Conservation (phyloP, 2,113 vertebrate species). For the Gasterosteus aculeatus region DNA sequence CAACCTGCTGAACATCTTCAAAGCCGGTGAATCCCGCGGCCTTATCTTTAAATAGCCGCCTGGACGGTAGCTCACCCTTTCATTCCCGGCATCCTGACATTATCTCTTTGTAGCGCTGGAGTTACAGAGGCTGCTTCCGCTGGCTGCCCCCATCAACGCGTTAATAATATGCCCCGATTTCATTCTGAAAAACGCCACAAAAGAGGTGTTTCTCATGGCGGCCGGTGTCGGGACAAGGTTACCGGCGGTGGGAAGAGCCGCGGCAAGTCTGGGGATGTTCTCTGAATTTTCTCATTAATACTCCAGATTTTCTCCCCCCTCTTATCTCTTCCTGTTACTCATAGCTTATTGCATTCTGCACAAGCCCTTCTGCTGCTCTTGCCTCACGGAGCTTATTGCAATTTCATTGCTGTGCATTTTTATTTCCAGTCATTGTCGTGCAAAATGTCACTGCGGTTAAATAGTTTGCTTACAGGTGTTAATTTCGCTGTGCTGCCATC, state of each 20-base stretch:
- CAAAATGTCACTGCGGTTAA: slow-evolving; percentile 17
- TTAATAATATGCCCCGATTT: slow-evolving; percentile 64
- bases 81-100: slow-evolving; percentile 56
- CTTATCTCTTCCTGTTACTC: slow-evolving; percentile 25
- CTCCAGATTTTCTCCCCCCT: slow-evolving; percentile 18
- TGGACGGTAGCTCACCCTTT: slow-evolving; percentile 51
- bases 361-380: slow-evolving; percentile 29
- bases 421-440: slow-evolving; percentile 33
- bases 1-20: slow-evolving; percentile 16
- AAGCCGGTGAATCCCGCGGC: slow-evolving; percentile 37
- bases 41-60: slow-evolving; percentile 42
- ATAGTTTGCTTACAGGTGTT: slow-evolving; percentile 3
- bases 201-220: slow-evolving; percentile 25
- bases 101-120: slow-evolving; percentile 42
- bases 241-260: slow-evolving; percentile 6
- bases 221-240: slow-evolving; percentile 39
- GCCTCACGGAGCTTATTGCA: slow-evolving; percentile 1
- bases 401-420: slow-evolving; percentile 37
- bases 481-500: background rate
- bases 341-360: slow-evolving; percentile 27
- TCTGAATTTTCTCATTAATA: slow-evolving; percentile 50
- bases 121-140: slow-evolving; percentile 32
- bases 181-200: slow-evolving; percentile 53
- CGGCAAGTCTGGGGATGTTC: slow-evolving; percentile 20
- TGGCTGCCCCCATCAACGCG: slow-evolving; percentile 59